phyloP scores from a whole-genome alignment of 1,140 invertebrate genomes.

The Arctopsyche grandis region DNA sequence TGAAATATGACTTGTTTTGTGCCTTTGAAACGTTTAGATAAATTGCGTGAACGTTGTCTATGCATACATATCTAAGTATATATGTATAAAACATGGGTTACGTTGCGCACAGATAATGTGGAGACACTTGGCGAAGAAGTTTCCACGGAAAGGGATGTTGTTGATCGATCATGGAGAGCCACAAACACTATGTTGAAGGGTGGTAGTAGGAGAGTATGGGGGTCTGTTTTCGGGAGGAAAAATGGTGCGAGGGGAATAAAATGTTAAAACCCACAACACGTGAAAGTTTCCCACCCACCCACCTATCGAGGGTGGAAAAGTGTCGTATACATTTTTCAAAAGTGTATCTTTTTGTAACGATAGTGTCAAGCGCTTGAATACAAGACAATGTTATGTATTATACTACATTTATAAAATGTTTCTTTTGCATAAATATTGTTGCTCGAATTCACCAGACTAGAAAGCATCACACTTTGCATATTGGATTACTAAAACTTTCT shows the following conservation, averaged over 20 bases:
- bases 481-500: too few relatives aligned
- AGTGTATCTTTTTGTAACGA: not conserved
- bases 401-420: slow-evolving; percentile 1
- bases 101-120: not conserved
- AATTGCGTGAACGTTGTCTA: not conserved
- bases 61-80: too few relatives aligned
- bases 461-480: too few relatives aligned
- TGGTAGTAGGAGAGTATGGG: too few relatives aligned
- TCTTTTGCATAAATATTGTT: not conserved
- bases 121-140: not conserved
- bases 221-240: not conserved
- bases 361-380: not conserved
- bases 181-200: not conserved
- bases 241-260: not conserved
- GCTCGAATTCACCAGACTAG: not conserved
- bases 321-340: not conserved
- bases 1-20: not conserved
- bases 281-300: not conserved
- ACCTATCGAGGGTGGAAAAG: too few relatives aligned
- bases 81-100: not conserved
- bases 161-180: slow-evolving; percentile 20
- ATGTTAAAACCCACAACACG: not conserved
- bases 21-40: not conserved
- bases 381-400: not conserved
- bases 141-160: slow-evolving; percentile 17